These are phyloP conservation scores for Dyspetes luteomarginatus DNA, from an alignment of 2,888 invertebrate genomes.

Conservation along the genomic window DNA sequence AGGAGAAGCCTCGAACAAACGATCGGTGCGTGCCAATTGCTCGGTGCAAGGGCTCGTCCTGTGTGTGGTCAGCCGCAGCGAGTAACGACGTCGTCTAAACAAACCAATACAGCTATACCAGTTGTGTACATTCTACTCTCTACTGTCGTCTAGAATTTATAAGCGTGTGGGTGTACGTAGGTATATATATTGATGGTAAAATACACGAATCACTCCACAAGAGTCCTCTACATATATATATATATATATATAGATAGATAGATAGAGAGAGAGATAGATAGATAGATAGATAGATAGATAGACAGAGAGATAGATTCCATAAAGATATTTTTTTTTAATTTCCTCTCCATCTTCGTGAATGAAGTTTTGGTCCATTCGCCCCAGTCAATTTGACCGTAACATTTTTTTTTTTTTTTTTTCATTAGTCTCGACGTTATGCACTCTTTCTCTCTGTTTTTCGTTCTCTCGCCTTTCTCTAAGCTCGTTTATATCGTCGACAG, in stretches of 20 bases:
- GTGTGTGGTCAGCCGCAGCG: slow-evolving; percentile 58
- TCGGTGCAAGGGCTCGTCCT: slow-evolving; percentile 59
- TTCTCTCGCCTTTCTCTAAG: background rate
- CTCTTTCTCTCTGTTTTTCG: background rate
- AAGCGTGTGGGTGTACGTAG: background rate
- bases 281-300: too few species aligned
- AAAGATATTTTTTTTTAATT: background rate
- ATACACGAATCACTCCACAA: background rate
- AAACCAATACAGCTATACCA: slow-evolving; percentile 14
- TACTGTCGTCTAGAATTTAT: slow-evolving; percentile 12
- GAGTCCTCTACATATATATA: background rate
- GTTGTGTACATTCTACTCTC: background rate
- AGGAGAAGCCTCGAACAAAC: slow-evolving; percentile 62
- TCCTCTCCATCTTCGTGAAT: background rate
- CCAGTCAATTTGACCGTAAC: background rate
- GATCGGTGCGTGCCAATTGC: slow-evolving; percentile 68
- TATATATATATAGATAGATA: background rate
- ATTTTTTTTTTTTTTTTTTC: background rate
- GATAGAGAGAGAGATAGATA: too few species aligned
- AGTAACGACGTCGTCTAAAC: slow-evolving; percentile 58
- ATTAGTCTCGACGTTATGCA: background rate
- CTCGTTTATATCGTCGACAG: slow-evolving; percentile 24
- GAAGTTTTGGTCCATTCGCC: background rate
- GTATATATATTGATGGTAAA: background rate
- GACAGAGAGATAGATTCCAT: too few species aligned